Base-by-base conservation (phyloP, 2,797 vertebrate genomes). In the Tiaroga cobitis region DNA sequence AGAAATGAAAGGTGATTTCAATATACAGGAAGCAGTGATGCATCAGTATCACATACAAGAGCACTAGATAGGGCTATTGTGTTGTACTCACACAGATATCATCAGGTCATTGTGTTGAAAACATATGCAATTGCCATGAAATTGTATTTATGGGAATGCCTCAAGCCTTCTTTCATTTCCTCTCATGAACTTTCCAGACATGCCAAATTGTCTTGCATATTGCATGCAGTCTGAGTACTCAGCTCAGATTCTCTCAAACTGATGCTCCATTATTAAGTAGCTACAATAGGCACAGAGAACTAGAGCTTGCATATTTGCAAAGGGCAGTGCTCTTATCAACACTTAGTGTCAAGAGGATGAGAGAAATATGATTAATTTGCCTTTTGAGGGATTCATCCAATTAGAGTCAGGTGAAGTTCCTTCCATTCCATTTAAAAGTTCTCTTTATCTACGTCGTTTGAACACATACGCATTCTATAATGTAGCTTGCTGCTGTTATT, bases 1-100 rank as follows among this genome's bases (percentile, higher is more conserved):
- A 81, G 37, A 26, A 49, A 19, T 29, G 24, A 86, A 88, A 83
- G 56, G 63, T 54, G 24, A 86, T 73, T 86, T 85, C 26, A 85
- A 76, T 43, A 37, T 81, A 75, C 11, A 74, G 77, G 24, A 85
- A 68, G 51, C 68, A 21, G 37, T 29, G 79, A 69, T 37, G 29
- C 32, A 34, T 43, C 41, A 8, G 54, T 74, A 32, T 65, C 73
- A 26, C 34, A 65, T 32, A 18, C 26, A 41, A 19, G 32, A 74
- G 65, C 29, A 77, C 46, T 77, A 83, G 32, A 68, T 13, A 39
- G 43, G 18, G 51, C 75, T 78, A 34, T 49, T 70, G 51, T 69
- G 29, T n/a, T 70, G 18, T 34, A 72, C 32, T 76, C 79, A 26
- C 61, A 26, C 56, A 39, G n/a, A 84, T 34, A n/a, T 69, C 26